Conservation (phyloP, 2,113 vertebrate genomes). For the Aphyosemion australe region DNA sequence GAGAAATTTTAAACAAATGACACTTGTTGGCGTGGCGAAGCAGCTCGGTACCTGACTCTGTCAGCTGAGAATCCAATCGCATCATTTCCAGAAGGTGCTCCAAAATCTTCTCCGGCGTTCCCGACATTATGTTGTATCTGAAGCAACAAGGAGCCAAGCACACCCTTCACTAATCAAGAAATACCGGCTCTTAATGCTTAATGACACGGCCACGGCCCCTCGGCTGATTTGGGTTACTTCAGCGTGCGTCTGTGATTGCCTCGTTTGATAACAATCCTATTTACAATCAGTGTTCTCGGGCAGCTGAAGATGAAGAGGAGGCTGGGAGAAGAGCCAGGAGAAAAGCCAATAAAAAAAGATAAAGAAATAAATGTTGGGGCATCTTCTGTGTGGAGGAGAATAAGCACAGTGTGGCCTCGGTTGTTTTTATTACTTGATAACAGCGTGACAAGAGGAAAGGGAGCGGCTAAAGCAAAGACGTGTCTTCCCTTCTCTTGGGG, state of each 20-base stretch:
- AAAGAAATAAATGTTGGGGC: conserved; percentile 19
- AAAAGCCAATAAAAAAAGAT: conserved; percentile 11
- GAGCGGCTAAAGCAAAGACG: conserved; percentile 26
- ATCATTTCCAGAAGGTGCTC: conserved; percentile 98
- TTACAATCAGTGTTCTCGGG: conserved; percentile 61
- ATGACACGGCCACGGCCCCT: conserved; percentile 40
- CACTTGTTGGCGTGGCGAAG: conserved; percentile 1
- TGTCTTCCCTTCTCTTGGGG: conserved; percentile 32
- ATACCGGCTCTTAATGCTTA: conserved; percentile 47
- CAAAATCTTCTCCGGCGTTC: conserved; percentile 98
- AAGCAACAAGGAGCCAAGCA: conserved; percentile 47
- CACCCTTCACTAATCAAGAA: conserved; percentile 67
- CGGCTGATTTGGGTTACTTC: conserved; percentile 46
- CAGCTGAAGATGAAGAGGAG: conserved; percentile 47
- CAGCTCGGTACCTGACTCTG: conserved; percentile 81
- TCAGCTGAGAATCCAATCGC: conserved; percentile 89
- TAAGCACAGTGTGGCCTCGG: conserved; percentile 35
- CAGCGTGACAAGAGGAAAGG: conserved; percentile 47
- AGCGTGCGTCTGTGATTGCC: conserved; percentile 62
- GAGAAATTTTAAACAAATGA: too few species aligned
- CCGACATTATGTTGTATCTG: conserved; percentile 98
- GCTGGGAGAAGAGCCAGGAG: conserved; percentile 42
- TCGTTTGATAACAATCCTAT: conserved; percentile 66
- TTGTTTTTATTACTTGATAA: conserved; percentile 61
- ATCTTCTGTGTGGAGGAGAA: conserved; percentile 50